These are phyloP conservation scores for Graphium colonna DNA, from an alignment of 2,888 invertebrate species.

Conservation along the genomic window DNA sequence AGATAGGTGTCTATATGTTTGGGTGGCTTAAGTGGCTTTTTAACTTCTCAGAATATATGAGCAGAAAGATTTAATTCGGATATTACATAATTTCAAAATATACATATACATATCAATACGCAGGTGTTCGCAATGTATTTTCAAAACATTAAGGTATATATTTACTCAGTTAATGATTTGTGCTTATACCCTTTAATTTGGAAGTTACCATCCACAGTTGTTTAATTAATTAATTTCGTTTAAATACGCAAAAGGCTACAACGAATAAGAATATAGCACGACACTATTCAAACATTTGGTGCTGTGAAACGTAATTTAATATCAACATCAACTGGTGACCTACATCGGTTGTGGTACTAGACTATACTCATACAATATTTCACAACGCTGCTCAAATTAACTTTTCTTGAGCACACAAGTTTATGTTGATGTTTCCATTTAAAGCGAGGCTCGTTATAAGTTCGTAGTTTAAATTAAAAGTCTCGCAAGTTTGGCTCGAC, in stretches of 20 bases:
- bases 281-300: neutral
- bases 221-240: too few relatives aligned
- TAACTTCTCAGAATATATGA: too few relatives aligned
- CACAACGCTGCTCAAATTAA: constrained; percentile 15
- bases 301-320: constrained; percentile 1
- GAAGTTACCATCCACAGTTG: too few relatives aligned
- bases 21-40: too few relatives aligned
- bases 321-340: constrained; percentile 4
- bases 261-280: too few relatives aligned
- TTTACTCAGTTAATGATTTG: too few relatives aligned
- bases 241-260: too few relatives aligned
- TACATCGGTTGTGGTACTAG: constrained; percentile 7
- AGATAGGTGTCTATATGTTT: too few relatives aligned
- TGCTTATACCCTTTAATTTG: too few relatives aligned
- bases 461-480: constrained; percentile 20
- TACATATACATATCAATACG: too few relatives aligned
- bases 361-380: constrained; percentile 13
- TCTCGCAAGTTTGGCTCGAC: constrained; percentile 11
- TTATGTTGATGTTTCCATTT: constrained; percentile 22
- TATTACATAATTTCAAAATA: too few relatives aligned
- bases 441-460: constrained; percentile 18
- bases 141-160: neutral
- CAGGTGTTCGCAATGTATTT: neutral
- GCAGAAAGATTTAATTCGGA: too few relatives aligned
- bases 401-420: constrained; percentile 18